Percentiles rank a stretch among this genome's conserved stretches.
phyloP scores from a whole-genome alignment of 2,888 invertebrate species.

The Lithophane semibrunnea region DNA sequence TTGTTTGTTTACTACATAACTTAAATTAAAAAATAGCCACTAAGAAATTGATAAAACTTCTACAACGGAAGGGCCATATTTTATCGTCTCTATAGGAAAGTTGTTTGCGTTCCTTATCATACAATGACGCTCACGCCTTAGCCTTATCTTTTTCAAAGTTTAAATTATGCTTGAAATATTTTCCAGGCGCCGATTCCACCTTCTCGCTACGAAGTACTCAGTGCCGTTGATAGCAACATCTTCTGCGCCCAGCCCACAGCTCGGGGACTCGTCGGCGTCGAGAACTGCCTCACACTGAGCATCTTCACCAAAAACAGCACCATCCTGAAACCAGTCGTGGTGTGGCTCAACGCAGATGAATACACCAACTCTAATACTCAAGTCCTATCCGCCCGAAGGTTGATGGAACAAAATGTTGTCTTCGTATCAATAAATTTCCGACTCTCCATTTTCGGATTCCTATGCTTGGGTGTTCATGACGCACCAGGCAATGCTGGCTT shows the following conservation, averaged over 20 bases:
- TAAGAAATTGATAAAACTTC: conserved; percentile 37
- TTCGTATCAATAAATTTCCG: conserved; percentile 92
- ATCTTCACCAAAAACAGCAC: conserved; percentile 79
- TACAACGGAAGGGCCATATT: conserved; percentile 20
- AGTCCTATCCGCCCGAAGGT: conserved; percentile 87
- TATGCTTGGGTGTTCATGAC: conserved; percentile 90
- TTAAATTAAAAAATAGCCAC: neutral
- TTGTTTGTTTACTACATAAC: neutral
- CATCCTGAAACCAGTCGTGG: conserved; percentile 80
- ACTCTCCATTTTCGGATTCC: conserved; percentile 94
- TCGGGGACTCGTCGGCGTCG: conserved; percentile 80
- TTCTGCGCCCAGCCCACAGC: conserved; percentile 81
- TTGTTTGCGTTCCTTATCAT: conserved; percentile 56
- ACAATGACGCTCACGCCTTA: conserved; percentile 28
- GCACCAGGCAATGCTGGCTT: conserved; percentile 96
- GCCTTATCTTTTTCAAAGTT: conserved; percentile 43
- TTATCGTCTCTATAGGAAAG: conserved; percentile 52
- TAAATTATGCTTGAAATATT: conserved; percentile 39
- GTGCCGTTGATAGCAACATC: conserved; percentile 74
- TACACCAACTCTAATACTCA: conserved; percentile 73
- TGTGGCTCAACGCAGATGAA: conserved; percentile 84
- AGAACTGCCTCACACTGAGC: conserved; percentile 83
- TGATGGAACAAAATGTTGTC: conserved; percentile 92
- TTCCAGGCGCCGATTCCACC: conserved; percentile 72
- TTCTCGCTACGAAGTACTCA: conserved; percentile 65